Percentiles rank a stretch among this genome's conserved stretches.
These are phyloP conservation scores for Tamias sibiricus DNA, from an alignment of 2,113 vertebrate species.

Conservation along the genomic window DNA sequence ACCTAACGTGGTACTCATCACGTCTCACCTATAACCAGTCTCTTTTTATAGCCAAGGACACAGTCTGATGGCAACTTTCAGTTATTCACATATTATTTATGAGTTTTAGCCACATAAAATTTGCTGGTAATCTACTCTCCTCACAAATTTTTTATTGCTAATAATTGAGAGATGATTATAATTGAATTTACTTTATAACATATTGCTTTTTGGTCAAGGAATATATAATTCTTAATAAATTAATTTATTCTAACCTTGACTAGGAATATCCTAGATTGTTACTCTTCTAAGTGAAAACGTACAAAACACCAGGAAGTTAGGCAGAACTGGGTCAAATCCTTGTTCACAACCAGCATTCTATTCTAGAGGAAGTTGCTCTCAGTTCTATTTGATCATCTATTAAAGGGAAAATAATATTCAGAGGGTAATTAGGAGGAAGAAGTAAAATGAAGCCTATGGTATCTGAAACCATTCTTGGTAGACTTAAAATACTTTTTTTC, in stretches of 20 bases:
- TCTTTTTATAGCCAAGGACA: slow-evolving; percentile 38
- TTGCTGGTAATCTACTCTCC: slow-evolving; percentile 28
- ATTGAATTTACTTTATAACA: slow-evolving; percentile 50
- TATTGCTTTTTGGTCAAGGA: neutral
- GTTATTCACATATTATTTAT: slow-evolving; percentile 56
- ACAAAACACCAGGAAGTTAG: neutral
- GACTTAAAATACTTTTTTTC: neutral
- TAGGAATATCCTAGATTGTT: slow-evolving; percentile 30
- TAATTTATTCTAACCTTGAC: neutral
- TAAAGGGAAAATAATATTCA: slow-evolving; percentile 7
- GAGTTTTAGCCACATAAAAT: slow-evolving; percentile 62
- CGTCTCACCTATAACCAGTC: slow-evolving; percentile 36
- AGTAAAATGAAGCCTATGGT: neutral
- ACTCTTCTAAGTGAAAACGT: neutral
- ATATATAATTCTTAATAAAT: neutral
- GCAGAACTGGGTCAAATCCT: neutral
- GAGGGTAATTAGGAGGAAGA: neutral
- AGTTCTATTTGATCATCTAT: neutral
- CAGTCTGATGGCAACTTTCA: neutral
- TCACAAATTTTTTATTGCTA: slow-evolving; percentile 25
- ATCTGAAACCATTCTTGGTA: neutral
- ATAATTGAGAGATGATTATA: slow-evolving; percentile 63
- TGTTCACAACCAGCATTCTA: neutral
- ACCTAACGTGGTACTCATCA: slow-evolving; percentile 59
- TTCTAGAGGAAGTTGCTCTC: neutral